These are phyloP conservation scores for Sphaerophoria taeniata DNA, from an alignment of 2,888 invertebrate genomes.

Conservation along the genomic window DNA sequence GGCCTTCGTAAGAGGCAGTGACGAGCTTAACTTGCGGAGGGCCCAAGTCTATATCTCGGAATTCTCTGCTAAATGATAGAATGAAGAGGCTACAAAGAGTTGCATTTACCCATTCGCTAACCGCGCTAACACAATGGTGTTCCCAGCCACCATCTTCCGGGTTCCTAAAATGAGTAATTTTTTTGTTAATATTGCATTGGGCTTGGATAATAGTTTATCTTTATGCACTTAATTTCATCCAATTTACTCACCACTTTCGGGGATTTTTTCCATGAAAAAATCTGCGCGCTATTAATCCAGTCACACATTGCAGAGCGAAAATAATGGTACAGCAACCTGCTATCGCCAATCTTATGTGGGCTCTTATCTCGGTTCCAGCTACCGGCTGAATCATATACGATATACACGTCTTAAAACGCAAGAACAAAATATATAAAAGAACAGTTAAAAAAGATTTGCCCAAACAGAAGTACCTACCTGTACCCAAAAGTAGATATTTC, in stretches of 20 bases:
- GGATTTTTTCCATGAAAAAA: slow-evolving; percentile 84
- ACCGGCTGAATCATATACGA: slow-evolving; percentile 85
- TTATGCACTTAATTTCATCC: too few relatives aligned
- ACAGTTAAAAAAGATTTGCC: not conserved
- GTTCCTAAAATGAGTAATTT: slow-evolving; percentile 78
- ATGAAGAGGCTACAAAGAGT: slow-evolving; percentile 86
- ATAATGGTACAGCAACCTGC: slow-evolving; percentile 84
- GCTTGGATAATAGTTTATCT: too few relatives aligned
- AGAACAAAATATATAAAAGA: not conserved
- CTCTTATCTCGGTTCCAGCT: slow-evolving; percentile 83
- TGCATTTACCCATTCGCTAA: slow-evolving; percentile 88
- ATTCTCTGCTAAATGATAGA: slow-evolving; percentile 86
- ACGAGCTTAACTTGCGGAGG: slow-evolving; percentile 82
- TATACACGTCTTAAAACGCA: slow-evolving; percentile 82
- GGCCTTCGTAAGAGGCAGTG: slow-evolving; percentile 62
- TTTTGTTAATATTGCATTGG: not conserved
- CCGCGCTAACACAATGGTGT: slow-evolving; percentile 86
- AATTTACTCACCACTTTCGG: slow-evolving; percentile 83
- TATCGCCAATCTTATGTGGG: slow-evolving; percentile 84
- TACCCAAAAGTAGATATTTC: slow-evolving; percentile 91
- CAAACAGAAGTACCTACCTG: slow-evolving; percentile 85
- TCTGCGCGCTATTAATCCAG: slow-evolving; percentile 84
- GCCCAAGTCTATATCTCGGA: slow-evolving; percentile 85
- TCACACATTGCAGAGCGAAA: slow-evolving; percentile 83
- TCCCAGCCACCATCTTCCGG: slow-evolving; percentile 87